phyloP scores from a whole-genome alignment of 2,797 vertebrate genomes.

The Pangasius djambal region DNA sequence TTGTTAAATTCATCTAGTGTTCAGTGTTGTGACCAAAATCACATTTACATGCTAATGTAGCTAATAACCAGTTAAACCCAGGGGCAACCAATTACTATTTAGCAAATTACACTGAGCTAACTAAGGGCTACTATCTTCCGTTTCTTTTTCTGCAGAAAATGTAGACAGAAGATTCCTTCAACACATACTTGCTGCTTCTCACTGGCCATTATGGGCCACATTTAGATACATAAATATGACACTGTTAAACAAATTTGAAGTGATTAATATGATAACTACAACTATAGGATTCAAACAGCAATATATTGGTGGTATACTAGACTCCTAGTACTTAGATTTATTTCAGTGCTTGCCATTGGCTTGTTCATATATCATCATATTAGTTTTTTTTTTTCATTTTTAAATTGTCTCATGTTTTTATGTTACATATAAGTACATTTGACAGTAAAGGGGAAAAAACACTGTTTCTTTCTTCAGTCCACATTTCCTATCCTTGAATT shows the following conservation, averaged over 20 bases:
- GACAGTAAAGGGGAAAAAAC: background rate
- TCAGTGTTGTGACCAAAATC: background rate
- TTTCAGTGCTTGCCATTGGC: background rate
- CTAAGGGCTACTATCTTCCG: background rate
- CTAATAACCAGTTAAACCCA: constrained; percentile 27
- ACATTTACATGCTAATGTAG: constrained; percentile 42
- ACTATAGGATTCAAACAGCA: background rate
- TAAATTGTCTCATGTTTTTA: background rate
- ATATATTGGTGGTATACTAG: background rate
- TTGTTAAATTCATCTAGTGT: background rate
- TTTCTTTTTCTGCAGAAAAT: background rate
- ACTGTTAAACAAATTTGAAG: background rate
- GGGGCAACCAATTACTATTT: background rate
- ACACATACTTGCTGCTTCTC: background rate
- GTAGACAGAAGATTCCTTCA: background rate
- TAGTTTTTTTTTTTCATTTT: too few species aligned
- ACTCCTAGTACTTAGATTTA: background rate
- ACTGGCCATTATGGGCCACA: background rate
- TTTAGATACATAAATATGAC: background rate
- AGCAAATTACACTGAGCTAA: constrained; percentile 1
- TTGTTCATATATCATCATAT: background rate
- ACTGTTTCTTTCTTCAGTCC: background rate
- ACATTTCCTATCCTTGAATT: background rate
- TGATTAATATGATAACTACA: background rate
- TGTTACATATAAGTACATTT: background rate